phyloP scores from a whole-genome alignment of 2,797 vertebrate species.

The Macropus fuliginosus region DNA sequence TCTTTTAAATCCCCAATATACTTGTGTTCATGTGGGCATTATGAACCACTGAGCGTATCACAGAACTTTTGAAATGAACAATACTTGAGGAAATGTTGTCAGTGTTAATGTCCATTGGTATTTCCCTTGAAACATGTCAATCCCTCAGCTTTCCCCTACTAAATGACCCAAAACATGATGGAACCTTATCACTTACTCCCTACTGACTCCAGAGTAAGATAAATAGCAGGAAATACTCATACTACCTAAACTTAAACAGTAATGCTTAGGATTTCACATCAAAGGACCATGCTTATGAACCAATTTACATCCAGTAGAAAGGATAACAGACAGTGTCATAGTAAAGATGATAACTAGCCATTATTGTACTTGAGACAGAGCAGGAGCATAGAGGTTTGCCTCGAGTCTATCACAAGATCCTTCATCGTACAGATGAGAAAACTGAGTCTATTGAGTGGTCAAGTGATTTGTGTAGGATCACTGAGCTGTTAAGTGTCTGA shows the following conservation, averaged over 20 bases:
- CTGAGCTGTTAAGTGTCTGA: not conserved
- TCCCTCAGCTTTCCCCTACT: not conserved
- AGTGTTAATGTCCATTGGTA: not conserved
- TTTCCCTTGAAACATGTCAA: not conserved
- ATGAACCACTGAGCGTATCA: not conserved
- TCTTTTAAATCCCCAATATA: not conserved
- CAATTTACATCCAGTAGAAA: not conserved
- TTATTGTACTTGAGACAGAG: not conserved
- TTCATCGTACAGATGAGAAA: not conserved
- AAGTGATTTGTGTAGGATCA: not conserved
- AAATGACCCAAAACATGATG: not conserved
- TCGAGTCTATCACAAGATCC: not conserved
- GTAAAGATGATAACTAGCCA: not conserved
- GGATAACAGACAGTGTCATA: not conserved
- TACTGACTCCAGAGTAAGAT: not conserved
- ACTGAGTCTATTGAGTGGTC: not conserved
- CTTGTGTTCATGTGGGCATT: not conserved
- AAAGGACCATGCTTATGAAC: not conserved
- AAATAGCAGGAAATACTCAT: not conserved
- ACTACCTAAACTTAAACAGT: not conserved
- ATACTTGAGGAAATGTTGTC: conserved; percentile 4
- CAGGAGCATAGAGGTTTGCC: not conserved
- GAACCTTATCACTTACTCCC: not conserved
- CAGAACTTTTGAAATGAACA: not conserved
- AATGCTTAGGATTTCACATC: not conserved